These are phyloP conservation scores for Bucorvus abyssinicus DNA, from an alignment of 2,797 vertebrate species.

Conservation along the genomic window DNA sequence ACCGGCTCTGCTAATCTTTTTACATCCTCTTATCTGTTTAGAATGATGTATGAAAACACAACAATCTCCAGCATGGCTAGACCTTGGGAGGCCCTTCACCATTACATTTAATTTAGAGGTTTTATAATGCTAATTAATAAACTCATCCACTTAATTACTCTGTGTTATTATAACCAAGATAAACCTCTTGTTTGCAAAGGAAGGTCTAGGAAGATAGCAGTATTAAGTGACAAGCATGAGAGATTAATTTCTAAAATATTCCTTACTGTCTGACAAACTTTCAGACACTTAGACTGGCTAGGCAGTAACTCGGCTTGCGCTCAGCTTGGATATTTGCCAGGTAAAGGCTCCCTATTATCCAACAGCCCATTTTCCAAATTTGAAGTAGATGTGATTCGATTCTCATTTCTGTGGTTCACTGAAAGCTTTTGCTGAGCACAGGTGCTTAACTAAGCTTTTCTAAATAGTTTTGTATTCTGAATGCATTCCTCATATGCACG, in stretches of 20 bases:
- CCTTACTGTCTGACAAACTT: slow-evolving; percentile 10
- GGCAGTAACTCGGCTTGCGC: neutral
- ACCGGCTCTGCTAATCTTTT: neutral
- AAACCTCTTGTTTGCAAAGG: slow-evolving; percentile 51
- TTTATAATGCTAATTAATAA: slow-evolving; percentile 45
- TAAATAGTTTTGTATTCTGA: neutral
- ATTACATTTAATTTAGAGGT: slow-evolving; percentile 13
- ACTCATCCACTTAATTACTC: slow-evolving; percentile 44
- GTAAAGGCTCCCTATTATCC: neutral
- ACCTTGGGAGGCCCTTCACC: slow-evolving; percentile 10
- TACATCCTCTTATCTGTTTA: neutral
- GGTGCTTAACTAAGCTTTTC: neutral
- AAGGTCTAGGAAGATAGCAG: slow-evolving; percentile 17
- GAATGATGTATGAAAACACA: slow-evolving; percentile 16
- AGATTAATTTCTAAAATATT: slow-evolving; percentile 24
- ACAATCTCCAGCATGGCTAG: neutral
- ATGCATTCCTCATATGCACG: neutral
- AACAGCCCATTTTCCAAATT: neutral
- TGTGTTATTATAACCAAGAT: neutral
- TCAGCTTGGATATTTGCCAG: neutral
- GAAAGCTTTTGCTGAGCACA: neutral
- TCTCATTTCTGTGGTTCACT: neutral
- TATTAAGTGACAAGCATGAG: slow-evolving; percentile 13
- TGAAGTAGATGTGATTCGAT: neutral
- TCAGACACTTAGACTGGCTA: neutral